Evolutionary conservation across 2,797 vertebrate genomes (phyloP), one percentile per base, ranked within the genome.

Genomic region (Varecia variegata): DNA sequence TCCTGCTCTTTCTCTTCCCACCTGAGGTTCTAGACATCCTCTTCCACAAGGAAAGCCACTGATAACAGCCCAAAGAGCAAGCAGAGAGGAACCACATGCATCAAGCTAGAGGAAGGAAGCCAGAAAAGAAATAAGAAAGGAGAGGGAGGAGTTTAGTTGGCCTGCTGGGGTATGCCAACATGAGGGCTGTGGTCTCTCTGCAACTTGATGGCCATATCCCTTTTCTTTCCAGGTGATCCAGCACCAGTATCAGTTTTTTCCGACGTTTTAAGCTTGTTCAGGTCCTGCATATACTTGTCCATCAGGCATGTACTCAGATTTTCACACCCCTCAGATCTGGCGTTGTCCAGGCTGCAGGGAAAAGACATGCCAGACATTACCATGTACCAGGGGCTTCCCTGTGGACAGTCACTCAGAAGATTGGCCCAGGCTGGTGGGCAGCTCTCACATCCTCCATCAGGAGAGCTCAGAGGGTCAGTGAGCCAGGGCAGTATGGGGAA

Each of bases 291-390:
- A 74, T 99, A 99, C 98, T 99, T 99, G 95, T 99, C 99, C 98
- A 99, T 98, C 98, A 99, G 98, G 97, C 99, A 99, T 93, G 99
- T 99, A 98, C 99, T 99, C 98, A 99, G 99, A 98, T 99, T 99
- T 98, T 99, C 99, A 98, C 99, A 99, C 97, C 99, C 98, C 98
- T 99, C 99, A 98, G 99, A 99, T 99, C 99, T 97, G 96, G 98
- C 97, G 98, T 98, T 99, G 98, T 99, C 99, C 99, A 98, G 96
- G 98, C 99, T 99, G 99, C 99, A 98, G 98, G 96, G 95, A 98
- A 98, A 99, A 98, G 98, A 99, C 99, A 99, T 99, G 99, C 99
- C 99, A 98, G 98, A 98, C 73, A 98, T 91, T 98, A 98, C 94
- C 99, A 99, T 99, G 99, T 99, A 97, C 30, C 27, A 20, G 97